Evolutionary conservation across 2,113 vertebrate genomes (phyloP), one percentile per base, ranked within the genome.

Genomic region (Notechis scutatus): DNA sequence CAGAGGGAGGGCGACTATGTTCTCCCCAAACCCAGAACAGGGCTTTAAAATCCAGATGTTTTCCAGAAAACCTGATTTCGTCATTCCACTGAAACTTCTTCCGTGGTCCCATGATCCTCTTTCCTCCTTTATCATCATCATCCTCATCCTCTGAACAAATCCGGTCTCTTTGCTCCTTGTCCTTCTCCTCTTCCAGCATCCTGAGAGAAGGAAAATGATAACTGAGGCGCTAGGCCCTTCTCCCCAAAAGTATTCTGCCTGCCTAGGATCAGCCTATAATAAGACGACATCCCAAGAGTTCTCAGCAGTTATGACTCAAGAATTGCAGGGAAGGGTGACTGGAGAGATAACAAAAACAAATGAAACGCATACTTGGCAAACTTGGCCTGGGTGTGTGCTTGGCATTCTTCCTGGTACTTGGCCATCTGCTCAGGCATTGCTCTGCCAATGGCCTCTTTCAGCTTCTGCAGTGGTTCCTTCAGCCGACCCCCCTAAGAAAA

Each of bases 11-110:
- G 4, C 2, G 29, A 15, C 90, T 87, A n/a, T 24, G 11, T 85
- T 95, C 92, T 92, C 94, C 94, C 23, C 69, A 42, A 93, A 89
- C 64, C 92, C 1, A 69, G 90, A 15, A 5, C 20, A 91, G 20
- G 20, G 7, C 4, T 5, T 90, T 69, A 34, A 59, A 57, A 86
- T 29, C 59, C 3, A 24, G 2, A 10, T 47, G 52, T 81, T 12
- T 57, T 45, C 42, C 90, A 47, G 90, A 97, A 96, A 96, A 98
- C 99, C 99, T 98, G 97, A 99, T 98, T 94, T 99, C 98, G 21
- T 99, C 98, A 56, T 98, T 99, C 99, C 99, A 99, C 57, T 98
- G 98, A 96, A 99, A 99, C 93, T 98, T 97, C 97, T 99, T 99
- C 88, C 98, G 98, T 0, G 99, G 99, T 45, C 98, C 98, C 92